Conservation (phyloP, 2,113 vertebrate genomes). For the Axis porcinus region DNA sequence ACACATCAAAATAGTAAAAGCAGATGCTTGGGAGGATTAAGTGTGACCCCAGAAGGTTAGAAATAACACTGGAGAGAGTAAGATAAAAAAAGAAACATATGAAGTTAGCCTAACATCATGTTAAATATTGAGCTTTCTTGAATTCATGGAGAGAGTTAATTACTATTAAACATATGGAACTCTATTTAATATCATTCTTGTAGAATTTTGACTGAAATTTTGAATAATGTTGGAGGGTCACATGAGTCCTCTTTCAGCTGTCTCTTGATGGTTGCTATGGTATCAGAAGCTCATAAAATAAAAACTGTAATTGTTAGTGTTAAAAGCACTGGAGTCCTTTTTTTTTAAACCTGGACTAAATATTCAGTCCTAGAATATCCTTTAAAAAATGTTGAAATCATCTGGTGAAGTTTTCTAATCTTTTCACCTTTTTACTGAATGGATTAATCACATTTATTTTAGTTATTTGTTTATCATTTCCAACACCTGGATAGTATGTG, state of each 20-base stretch:
- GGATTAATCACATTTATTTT: background rate
- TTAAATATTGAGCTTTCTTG: background rate
- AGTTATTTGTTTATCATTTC: background rate
- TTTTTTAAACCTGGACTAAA: background rate
- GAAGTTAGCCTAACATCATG: background rate
- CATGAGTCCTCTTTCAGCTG: background rate
- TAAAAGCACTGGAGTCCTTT: background rate
- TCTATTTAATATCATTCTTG: background rate
- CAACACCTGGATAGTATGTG: fast-evolving
- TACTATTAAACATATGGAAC: background rate
- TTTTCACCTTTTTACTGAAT: background rate
- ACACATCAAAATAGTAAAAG: background rate
- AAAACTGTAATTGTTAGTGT: background rate
- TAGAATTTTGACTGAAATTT: background rate
- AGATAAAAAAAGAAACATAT: background rate
- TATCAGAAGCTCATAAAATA: background rate
- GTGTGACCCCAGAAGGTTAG: background rate
- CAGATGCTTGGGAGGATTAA: fast-evolving
- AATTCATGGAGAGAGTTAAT: background rate
- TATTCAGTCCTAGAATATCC: background rate
- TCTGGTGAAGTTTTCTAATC: background rate
- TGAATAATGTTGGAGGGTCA: background rate
- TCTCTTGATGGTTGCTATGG: no score
- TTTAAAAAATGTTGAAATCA: background rate
- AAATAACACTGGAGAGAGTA: background rate